These are phyloP conservation scores for Melanerpes formicivorus DNA, from an alignment of 2,113 vertebrate genomes.

Conservation along the genomic window DNA sequence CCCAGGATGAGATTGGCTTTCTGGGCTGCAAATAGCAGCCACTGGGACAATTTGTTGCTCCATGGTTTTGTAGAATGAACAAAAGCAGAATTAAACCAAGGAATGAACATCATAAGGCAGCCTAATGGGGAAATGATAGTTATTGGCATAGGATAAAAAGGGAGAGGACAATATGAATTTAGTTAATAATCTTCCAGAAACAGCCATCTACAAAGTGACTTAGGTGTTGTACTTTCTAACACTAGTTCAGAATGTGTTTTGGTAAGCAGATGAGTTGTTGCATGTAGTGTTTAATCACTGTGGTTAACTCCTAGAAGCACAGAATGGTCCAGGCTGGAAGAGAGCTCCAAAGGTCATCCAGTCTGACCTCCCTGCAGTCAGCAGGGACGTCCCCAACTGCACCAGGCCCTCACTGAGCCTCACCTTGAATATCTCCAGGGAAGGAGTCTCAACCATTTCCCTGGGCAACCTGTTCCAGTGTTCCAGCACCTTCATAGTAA, in stretches of 20 bases:
- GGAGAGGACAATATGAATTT: not conserved
- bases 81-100: not conserved
- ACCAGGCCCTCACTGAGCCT: no score
- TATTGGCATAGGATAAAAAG: not conserved
- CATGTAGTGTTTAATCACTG: not conserved
- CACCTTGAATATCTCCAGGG: no score
- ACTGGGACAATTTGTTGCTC: not conserved
- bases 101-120: not conserved
- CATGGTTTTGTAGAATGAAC: not conserved
- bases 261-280: not conserved
- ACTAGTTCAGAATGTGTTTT: not conserved
- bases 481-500: no score
- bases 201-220: not conserved
- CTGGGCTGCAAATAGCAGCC: not conserved
- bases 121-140: not conserved
- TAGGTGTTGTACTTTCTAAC: not conserved
- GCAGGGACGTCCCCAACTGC: no score
- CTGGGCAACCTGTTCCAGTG: no score
- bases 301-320: no score
- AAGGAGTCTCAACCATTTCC: no score
- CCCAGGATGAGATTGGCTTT: no score
- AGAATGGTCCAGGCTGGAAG: no score
- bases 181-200: not conserved
- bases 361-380: no score
- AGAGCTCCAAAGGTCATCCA: no score